phyloP scores from a whole-genome alignment of 2,888 invertebrate species.

The Hybos culiciformis region DNA sequence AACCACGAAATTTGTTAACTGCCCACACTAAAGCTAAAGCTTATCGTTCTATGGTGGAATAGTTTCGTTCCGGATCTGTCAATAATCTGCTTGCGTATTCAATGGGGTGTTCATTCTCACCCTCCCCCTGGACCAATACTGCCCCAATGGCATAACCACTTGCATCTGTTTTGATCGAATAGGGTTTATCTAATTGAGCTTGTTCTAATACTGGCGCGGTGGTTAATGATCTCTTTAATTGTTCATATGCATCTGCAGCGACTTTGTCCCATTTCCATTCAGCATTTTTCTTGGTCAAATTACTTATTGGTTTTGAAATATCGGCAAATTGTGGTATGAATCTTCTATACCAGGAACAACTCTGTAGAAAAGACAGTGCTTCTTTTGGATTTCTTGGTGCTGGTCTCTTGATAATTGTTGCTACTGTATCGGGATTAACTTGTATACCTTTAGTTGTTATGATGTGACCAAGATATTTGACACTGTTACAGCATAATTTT shows the following conservation, averaged over 20 bases:
- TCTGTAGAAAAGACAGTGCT: slow-evolving; percentile 19
- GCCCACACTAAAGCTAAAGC: too few species aligned
- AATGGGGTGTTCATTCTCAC: slow-evolving; percentile 16
- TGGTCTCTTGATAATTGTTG: slow-evolving; percentile 14
- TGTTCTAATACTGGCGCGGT: slow-evolving; percentile 19
- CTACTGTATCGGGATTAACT: slow-evolving; percentile 18
- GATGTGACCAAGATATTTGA: slow-evolving; percentile 10
- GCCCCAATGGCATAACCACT: slow-evolving; percentile 20
- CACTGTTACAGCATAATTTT: slow-evolving; percentile 7
- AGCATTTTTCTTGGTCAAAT: slow-evolving; percentile 10
- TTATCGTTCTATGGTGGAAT: too few species aligned
- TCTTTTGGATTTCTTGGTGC: slow-evolving; percentile 17
- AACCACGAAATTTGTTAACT: slow-evolving; percentile 27
- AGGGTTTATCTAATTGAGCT: slow-evolving; percentile 17
- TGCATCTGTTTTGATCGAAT: slow-evolving; percentile 21
- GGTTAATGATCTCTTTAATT: slow-evolving; percentile 9
- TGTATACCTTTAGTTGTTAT: slow-evolving; percentile 15
- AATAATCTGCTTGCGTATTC: slow-evolving; percentile 21
- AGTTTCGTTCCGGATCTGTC: slow-evolving; percentile 25
- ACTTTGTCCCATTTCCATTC: slow-evolving; percentile 6
- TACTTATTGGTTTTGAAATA: slow-evolving; percentile 17
- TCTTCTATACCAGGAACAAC: slow-evolving; percentile 21
- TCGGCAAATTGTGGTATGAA: slow-evolving; percentile 24
- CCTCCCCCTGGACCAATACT: slow-evolving; percentile 16
- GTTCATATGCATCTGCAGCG: slow-evolving; percentile 6